Percentiles rank a stretch among this genome's conserved stretches.
phyloP scores from a whole-genome alignment of 2,797 vertebrate genomes.

The Nyctalus aviator region DNA sequence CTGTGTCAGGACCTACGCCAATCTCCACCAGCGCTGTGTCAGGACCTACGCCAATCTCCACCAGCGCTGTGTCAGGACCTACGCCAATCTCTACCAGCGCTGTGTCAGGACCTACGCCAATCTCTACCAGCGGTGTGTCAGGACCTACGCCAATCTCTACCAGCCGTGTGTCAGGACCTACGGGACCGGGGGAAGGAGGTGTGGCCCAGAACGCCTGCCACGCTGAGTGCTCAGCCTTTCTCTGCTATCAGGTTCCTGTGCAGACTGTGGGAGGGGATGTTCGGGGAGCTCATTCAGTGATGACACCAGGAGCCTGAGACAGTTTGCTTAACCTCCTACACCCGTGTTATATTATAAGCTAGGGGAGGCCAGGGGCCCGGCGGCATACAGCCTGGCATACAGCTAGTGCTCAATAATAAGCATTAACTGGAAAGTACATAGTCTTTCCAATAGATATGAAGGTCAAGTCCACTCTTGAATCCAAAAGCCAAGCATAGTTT shows the following conservation, averaged over 20 bases:
- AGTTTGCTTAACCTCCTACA: not conserved
- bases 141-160: fast-evolving
- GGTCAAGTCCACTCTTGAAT: not conserved
- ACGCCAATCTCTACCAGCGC: fast-evolving
- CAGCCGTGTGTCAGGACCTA: fast-evolving
- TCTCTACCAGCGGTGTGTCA: fast-evolving
- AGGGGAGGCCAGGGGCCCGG: too few relatives aligned
- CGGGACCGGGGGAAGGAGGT: fast-evolving
- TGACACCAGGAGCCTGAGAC: fast-evolving
- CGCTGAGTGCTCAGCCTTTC: not conserved
- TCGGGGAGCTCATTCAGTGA: fast-evolving
- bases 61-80: fast-evolving
- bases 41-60: fast-evolving
- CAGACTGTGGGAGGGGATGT: fast-evolving
- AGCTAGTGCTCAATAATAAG: not conserved
- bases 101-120: fast-evolving
- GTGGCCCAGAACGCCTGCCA: not conserved
- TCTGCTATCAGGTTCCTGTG: fast-evolving
- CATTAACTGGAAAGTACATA: not conserved
- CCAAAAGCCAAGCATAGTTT: not conserved
- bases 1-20: fast-evolving
- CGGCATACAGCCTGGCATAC: not conserved
- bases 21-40: fast-evolving
- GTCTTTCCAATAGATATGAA: not conserved
- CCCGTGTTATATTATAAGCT: not conserved